Base-by-base conservation (phyloP, 2,888 invertebrate genomes). In the Pilophorus perplexus region DNA sequence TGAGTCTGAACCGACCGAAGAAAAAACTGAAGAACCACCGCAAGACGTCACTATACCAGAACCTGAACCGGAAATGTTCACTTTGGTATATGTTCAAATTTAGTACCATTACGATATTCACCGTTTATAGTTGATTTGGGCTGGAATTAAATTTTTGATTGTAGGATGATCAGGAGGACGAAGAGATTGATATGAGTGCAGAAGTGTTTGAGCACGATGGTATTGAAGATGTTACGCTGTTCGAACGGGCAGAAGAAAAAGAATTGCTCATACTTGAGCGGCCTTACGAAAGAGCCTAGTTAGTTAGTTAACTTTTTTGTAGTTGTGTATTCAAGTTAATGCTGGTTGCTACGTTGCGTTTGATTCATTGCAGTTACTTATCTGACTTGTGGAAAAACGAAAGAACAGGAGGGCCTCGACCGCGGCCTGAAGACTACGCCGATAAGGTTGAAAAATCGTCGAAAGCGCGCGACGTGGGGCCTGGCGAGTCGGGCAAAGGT, bases 271-370 rank as follows among this genome's bases (percentile, higher is more conserved):
- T 27, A 6, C 16, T 66, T 14, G 66, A 66, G 14, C 66, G 66
- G 6, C 66, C 66, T 2, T 66, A 66, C 28, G 48, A 57, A 42
- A 46, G 57, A 57, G 66, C 66, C 6, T 57, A 57, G 66, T 66
- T 22, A 66, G 50, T 50, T 23, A 6, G 33, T 6, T 33, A 12
- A 12, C 33, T 33, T 44, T 44, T n/a, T 44, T n/a, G n/a, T 14
- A 44, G n/a, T 44, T 44, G 33, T 33, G 33, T 33, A 44, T 5
- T 42, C 16, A 14, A 14, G 8, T 16, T 16, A 10, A 44, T 44
- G 1, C 44, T 2, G 2, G 44, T 44, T n/a, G n/a, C n/a, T n/a
- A n/a, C n/a, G n/a, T n/a, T n/a, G n/a, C n/a, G n/a, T n/a, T n/a
- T n/a, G n/a, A n/a, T n/a, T n/a, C n/a, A n/a, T 27, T 20, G 8